phyloP scores from a whole-genome alignment of 2,113 vertebrate genomes.

The Tichodroma muraria region DNA sequence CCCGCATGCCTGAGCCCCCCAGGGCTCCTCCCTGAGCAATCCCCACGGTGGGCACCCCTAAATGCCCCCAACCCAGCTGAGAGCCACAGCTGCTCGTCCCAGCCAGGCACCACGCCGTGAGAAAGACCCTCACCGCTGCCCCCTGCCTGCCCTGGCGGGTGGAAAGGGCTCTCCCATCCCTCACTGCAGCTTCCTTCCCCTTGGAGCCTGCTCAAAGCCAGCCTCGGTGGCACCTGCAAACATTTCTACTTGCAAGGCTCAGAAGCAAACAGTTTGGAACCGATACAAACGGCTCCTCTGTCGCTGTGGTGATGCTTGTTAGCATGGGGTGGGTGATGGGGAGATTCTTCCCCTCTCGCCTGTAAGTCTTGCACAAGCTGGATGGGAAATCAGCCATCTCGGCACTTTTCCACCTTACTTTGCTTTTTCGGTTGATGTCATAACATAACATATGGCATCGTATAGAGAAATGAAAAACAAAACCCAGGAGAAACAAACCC shows the following conservation, averaged over 20 bases:
- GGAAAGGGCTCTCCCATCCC: not conserved
- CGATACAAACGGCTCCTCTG: not conserved
- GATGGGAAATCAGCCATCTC: conserved; percentile 54
- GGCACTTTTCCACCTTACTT: conserved; percentile 59
- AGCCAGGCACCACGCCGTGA: not conserved
- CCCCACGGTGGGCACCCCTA: accelerated
- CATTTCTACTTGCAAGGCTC: not conserved
- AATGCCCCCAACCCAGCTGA: not conserved
- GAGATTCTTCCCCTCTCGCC: not conserved
- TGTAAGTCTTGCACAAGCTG: conserved; percentile 3
- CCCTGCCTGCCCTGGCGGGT: not conserved
- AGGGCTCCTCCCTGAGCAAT: not conserved
- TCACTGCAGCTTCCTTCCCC: not conserved
- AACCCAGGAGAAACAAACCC: not conserved
- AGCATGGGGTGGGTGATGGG: conserved; percentile 4
- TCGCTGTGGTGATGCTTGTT: conserved; percentile 18
- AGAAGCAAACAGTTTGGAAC: not conserved
- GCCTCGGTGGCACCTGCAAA: not conserved
- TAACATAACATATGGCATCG: conserved; percentile 3
- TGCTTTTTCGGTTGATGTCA: conserved; percentile 11
- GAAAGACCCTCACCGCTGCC: not conserved
- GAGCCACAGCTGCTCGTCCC: not conserved
- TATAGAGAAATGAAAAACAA: not conserved
- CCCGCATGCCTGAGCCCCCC: not conserved
- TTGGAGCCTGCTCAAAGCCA: not conserved